phyloP scores from a whole-genome alignment of 1,140 invertebrate species.

The Drosophila teissieri region DNA sequence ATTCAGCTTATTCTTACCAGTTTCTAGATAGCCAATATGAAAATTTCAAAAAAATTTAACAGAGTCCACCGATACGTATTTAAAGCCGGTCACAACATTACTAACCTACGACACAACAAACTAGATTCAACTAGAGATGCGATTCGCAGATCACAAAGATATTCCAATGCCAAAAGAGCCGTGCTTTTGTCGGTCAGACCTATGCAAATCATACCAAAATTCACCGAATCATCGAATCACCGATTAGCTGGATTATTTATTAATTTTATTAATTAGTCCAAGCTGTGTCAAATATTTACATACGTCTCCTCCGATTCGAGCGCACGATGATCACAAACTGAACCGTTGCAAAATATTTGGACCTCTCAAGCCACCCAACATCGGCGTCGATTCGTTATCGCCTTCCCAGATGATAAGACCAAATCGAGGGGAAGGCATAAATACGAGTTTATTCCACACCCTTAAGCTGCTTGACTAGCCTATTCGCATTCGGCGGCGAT shows the following conservation, averaged over 20 bases:
- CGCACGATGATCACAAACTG: constrained; percentile 39
- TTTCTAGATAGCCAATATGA: constrained; percentile 17
- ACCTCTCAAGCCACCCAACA: constrained; percentile 16
- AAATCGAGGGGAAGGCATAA: constrained; percentile 38
- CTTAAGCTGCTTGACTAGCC: constrained; percentile 24
- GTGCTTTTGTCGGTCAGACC: constrained; percentile 40
- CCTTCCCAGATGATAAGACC: constrained; percentile 39
- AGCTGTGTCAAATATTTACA: constrained; percentile 46
- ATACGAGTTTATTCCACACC: constrained; percentile 14
- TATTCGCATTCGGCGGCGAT: constrained; percentile 19
- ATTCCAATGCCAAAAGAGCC: constrained; percentile 65
- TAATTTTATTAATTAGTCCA: constrained; percentile 46
- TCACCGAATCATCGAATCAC: constrained; percentile 28
- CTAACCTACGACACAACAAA: constrained; percentile 48
- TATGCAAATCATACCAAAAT: constrained; percentile 47
- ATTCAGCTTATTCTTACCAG: constrained; percentile 26
- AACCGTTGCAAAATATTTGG: constrained; percentile 54
- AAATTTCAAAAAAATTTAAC: background rate
- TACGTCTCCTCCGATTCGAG: constrained; percentile 37
- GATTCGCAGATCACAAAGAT: constrained; percentile 4
- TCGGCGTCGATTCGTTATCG: constrained; percentile 32
- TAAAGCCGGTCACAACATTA: constrained; percentile 37
- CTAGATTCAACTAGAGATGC: constrained; percentile 17
- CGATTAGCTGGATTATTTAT: constrained; percentile 40
- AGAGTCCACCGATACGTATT: constrained; percentile 15